Evolutionary conservation across 2,113 vertebrate genomes (phyloP), one percentile per base, ranked within the genome.

Genomic region (Nicator chloris): DNA sequence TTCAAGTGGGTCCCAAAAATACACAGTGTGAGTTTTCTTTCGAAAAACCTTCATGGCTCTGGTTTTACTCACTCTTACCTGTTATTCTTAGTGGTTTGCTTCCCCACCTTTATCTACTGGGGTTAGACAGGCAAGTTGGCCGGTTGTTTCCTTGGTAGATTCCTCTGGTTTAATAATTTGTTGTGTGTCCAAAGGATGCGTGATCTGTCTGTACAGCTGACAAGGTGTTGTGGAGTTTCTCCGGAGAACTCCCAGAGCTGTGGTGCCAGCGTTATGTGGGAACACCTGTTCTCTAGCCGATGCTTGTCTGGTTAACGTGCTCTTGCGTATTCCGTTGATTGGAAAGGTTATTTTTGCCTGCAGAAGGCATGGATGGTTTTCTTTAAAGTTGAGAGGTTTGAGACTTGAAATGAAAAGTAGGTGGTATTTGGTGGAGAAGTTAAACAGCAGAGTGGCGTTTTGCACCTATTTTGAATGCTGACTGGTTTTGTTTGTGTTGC

Each of bases 321-420:
- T 81, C 21, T 26, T 59, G n/a, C 0, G 1, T 15, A 4, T 44
- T 2, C 10, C 9, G 3, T 75, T 72, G 60, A 4, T 42, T 33
- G 49, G 30, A 50, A 54, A 60, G 59, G 47, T 33, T 61, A 31
- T 26, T 21, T 72, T 54, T 61, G 14, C 28, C 10, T 77, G 2
- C 0, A 4, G 31, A 33, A 50, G 42, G 7, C 15, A 11, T 45
- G 44, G 63, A 13, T 87, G 57, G 7, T 22, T 88, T 59, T 56
- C 35, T 59, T 56, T 15, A 2, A 72, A 27, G 51, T 8, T 39
- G 45, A 23, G 66, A 54, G 33, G 19, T 45, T 28, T 12, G 44
- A 71, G 49, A 27, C 35, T 81, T 44, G 22, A 26, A 10, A 51
- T 16, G 7, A 10, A 31, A 76, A 64, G 31, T 60, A 75, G 69